Conservation (phyloP, 2,113 vertebrate genomes). For the Orcinus orca region DNA sequence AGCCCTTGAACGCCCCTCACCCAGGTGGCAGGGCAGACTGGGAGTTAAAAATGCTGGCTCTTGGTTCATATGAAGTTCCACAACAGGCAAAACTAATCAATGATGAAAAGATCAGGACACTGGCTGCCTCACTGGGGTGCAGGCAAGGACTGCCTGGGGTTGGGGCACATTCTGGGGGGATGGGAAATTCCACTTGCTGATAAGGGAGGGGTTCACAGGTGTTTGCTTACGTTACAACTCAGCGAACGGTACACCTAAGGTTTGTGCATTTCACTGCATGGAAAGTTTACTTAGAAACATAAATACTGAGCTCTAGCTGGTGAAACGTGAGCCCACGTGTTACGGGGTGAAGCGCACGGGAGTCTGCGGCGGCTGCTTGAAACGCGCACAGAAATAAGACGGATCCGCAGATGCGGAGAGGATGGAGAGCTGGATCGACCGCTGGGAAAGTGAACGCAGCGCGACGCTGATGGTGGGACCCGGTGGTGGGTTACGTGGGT, state of each 20-base stretch:
- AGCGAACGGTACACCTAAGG: not conserved
- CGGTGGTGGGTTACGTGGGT: not conserved
- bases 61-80: not conserved
- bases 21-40: not conserved
- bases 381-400: not conserved
- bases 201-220: too few species aligned
- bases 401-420: not conserved
- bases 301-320: not conserved
- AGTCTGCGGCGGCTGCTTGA: not conserved
- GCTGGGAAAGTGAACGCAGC: rapidly evolving
- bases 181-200: not conserved
- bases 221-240: not conserved
- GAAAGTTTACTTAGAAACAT: not conserved
- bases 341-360: not conserved
- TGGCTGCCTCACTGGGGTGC: not conserved
- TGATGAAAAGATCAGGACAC: not conserved
- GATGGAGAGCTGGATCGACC: not conserved
- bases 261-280: not conserved
- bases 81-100: not conserved
- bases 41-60: not conserved
- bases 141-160: not conserved
- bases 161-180: not conserved
- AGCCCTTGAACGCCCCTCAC: not conserved
- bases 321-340: not conserved
- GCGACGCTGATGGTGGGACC: rapidly evolving